phyloP scores from a whole-genome alignment of 2,888 invertebrate genomes.

The Platerodrilus igneus region DNA sequence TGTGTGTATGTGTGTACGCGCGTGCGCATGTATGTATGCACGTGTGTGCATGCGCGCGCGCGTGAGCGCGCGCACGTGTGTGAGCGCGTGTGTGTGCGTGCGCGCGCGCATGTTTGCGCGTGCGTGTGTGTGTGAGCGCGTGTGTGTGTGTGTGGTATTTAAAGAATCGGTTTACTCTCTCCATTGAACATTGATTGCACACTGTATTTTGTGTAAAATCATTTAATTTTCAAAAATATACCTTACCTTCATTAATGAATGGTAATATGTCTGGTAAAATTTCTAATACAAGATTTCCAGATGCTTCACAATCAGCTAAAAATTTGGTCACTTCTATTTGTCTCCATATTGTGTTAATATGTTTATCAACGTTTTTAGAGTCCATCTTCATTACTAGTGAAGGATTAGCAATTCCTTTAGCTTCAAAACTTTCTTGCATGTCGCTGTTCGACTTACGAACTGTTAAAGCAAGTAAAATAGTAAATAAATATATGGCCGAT shows the following conservation, averaged over 20 bases:
- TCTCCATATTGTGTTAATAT: constrained; percentile 73
- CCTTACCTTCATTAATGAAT: constrained; percentile 31
- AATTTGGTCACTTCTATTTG: constrained; percentile 78
- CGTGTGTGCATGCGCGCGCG: no score
- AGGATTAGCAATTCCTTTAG: constrained; percentile 50
- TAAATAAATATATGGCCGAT: not conserved
- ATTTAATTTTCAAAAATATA: no score
- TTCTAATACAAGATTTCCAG: constrained; percentile 47
- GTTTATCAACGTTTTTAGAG: constrained; percentile 66
- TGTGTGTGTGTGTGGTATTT: no score
- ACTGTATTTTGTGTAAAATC: no score
- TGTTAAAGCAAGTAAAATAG: constrained; percentile 6
- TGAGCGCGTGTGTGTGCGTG: no score
- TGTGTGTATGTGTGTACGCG: no score
- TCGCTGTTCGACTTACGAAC: constrained; percentile 18
- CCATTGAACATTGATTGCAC: not conserved
- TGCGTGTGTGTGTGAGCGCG: no score
- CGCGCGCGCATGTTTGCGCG: no score
- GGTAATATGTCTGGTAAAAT: constrained; percentile 36
- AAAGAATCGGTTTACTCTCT: not conserved
- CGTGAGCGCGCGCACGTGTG: no score
- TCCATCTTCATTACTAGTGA: constrained; percentile 67
- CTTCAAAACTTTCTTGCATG: constrained; percentile 35
- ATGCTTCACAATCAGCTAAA: constrained; percentile 60
- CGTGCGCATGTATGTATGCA: no score